Evolutionary conservation across 2,797 vertebrate genomes (phyloP), one percentile per base, ranked within the genome.

Genomic region (Takifugu rubripes): DNA sequence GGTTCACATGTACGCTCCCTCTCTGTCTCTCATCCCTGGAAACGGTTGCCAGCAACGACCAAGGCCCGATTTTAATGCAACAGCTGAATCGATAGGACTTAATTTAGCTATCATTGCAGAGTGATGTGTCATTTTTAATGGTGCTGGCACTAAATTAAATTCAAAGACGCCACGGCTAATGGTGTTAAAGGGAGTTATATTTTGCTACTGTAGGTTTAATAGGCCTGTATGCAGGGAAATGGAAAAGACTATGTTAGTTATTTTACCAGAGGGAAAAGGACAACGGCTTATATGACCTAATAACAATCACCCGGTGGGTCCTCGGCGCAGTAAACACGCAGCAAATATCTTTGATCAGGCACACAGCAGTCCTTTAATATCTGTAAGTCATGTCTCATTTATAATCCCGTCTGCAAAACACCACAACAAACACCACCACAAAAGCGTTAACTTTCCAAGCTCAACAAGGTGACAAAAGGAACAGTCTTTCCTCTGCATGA

Each of bases 121-220:
- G 85, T 89, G 86, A 87, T 89, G 84, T 90, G 88, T 90, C 86
- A 89, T 90, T 90, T 88, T 88, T 87, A 88, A 88, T 88, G 84
- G 85, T 2, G 51, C 80, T 78, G 65, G 73, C 72, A 89, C 88
- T 89, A 87, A 90, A 90, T 90, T 88, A 89, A 89, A 89, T 88
- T 86, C 86, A 86, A 85, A 89, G 84, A 86, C 83, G 85, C 84
- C 82, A 78, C 84, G 62, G 83, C 83, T 89, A 90, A 89, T 88
- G 84, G 85, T 71, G 85, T 85, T 80, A 85, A 84, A 84, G 79
- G 74, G 77, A 86, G 82, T 72, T 66, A 85, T 89, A 82, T 86
- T 87, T 86, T 74, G 76, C 82, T 64, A 67, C 66, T 45, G 57
- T 60, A 70, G 68, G 58, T 82, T 83, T 85, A 82, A 80, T 85